phyloP scores from a whole-genome alignment of 1,140 invertebrate species.

The Drusus annulatus region DNA sequence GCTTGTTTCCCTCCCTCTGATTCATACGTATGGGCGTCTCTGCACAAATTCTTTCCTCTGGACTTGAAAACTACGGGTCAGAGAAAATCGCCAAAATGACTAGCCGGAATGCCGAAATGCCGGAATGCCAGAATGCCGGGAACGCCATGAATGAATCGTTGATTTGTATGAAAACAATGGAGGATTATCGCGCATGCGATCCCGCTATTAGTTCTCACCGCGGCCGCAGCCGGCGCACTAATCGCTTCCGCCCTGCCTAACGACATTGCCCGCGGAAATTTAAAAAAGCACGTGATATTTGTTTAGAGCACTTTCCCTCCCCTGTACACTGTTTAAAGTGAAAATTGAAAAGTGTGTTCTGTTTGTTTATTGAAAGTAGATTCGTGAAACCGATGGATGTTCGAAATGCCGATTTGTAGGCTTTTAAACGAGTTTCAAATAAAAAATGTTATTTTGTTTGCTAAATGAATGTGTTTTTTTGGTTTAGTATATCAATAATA shows the following conservation, averaged over 20 bases:
- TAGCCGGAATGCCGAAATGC: neutral
- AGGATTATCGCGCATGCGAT: constrained; percentile 56
- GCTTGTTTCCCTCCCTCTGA: no score
- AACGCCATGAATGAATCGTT: constrained; percentile 47
- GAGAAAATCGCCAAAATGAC: constrained; percentile 23
- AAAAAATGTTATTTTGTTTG: no score
- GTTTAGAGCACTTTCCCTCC: neutral
- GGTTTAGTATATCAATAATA: no score
- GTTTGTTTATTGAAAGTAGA: neutral
- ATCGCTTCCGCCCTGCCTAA: constrained; percentile 52
- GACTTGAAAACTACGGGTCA: neutral
- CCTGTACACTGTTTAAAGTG: neutral
- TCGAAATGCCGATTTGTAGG: no score
- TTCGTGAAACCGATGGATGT: no score
- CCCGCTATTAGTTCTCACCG: constrained; percentile 49
- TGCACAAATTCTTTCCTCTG: no score
- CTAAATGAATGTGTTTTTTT: no score
- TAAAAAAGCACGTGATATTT: constrained; percentile 35
- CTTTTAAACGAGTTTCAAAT: no score
- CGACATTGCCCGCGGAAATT: constrained; percentile 41
- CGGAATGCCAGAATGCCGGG: neutral
- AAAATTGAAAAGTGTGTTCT: neutral
- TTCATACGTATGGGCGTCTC: no score
- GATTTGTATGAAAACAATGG: constrained; percentile 58
- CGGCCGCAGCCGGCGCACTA: constrained; percentile 39